These are phyloP conservation scores for Lydus trimaculatus DNA, from an alignment of 2,888 invertebrate genomes.

Conservation along the genomic window DNA sequence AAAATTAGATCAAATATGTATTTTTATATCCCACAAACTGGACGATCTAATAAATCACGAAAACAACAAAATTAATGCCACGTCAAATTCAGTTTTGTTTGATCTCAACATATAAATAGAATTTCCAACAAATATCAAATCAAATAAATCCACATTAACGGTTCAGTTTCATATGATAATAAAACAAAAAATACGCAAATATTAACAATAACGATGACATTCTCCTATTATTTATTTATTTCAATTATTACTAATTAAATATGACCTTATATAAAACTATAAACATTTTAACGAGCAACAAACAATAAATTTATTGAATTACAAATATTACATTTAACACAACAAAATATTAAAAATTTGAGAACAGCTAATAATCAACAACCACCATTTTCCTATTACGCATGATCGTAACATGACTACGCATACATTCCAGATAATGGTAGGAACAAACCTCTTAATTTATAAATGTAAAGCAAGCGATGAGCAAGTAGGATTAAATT, in stretches of 20 bases:
- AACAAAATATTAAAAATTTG: too few species aligned
- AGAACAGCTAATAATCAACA: too few species aligned
- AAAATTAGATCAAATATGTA: background rate
- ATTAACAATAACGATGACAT: background rate
- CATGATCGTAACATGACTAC: too few species aligned
- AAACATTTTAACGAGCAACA: background rate
- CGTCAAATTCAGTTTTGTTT: conserved; percentile 11
- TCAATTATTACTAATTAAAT: background rate
- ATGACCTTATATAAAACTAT: background rate
- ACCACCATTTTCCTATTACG: too few species aligned
- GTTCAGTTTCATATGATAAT: background rate
- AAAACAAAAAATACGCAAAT: background rate
- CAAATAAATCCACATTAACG: conserved; percentile 3
- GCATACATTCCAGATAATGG: too few species aligned
- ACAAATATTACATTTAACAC: too few species aligned
- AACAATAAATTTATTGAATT: background rate
- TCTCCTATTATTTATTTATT: background rate
- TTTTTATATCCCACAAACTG: conserved; percentile 1
- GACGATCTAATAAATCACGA: conserved; percentile 9
- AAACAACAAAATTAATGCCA: conserved; percentile 11
- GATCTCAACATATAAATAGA: conserved; percentile 12
- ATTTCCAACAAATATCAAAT: conserved; percentile 12
- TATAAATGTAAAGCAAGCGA: too few species aligned
- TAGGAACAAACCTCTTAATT: background rate
- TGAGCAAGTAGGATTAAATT: too few species aligned